A percentile compares a stretch with the other conserved stretches of the same genome.
Evolutionary conservation across 2,113 vertebrate species (phyloP).

Genomic region (Prochilodus magdalenae): DNA sequence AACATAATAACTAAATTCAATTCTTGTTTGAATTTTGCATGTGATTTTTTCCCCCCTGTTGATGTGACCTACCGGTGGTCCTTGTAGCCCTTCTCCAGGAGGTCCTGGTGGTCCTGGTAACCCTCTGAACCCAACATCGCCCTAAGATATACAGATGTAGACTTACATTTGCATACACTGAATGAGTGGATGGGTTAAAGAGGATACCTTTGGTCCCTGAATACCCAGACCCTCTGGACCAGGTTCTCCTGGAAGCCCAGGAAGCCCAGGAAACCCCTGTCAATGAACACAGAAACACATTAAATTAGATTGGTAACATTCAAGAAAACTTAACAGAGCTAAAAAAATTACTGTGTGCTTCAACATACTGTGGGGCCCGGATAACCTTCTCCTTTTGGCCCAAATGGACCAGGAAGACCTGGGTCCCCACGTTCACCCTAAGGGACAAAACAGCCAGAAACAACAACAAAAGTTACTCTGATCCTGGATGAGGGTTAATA

Average conservation of each 20-base stretch:
- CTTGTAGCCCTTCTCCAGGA: constrained; percentile 86
- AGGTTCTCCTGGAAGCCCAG: constrained; percentile 83
- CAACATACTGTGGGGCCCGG: constrained; percentile 78
- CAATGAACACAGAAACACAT: constrained; percentile 1
- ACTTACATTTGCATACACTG: not conserved
- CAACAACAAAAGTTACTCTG: not conserved
- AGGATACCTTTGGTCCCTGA: constrained; percentile 85
- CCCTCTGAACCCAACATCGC: constrained; percentile 85
- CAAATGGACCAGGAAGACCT: constrained; percentile 81
- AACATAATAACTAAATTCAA: no score
- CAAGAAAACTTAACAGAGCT: not conserved
- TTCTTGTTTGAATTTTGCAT: no score
- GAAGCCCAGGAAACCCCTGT: constrained; percentile 85
- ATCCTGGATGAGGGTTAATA: not conserved
- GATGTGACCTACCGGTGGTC: constrained; percentile 78
- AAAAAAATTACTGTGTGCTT: not conserved
- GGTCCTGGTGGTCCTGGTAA: constrained; percentile 79
- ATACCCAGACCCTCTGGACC: constrained; percentile 84
- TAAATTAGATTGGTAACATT: constrained; percentile 20
- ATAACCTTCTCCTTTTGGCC: constrained; percentile 88
- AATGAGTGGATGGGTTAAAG: not conserved
- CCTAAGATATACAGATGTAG: constrained; percentile 66
- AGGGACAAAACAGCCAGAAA: not conserved
- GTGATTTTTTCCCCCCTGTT: not conserved
- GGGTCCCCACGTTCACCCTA: constrained; percentile 85